Percentiles rank a stretch among this genome's conserved stretches.
Evolutionary conservation across 2,113 vertebrate species (phyloP).

Genomic region (Balaeniceps rex): DNA sequence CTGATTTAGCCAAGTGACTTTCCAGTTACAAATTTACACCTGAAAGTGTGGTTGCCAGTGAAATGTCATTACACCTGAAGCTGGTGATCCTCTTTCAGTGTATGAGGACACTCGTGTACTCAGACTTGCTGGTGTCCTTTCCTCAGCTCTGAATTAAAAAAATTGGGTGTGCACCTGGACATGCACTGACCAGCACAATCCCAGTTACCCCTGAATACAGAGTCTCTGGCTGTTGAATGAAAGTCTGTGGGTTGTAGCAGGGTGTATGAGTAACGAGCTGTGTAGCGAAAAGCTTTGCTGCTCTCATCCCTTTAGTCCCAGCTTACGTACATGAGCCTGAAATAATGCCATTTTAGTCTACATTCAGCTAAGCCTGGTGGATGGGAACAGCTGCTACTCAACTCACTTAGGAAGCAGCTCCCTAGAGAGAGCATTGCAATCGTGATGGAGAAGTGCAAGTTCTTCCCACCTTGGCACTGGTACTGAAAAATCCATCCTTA

Average conservation of each 20-base stretch:
- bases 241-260: background rate
- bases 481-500: background rate
- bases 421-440: background rate
- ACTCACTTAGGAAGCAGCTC: background rate
- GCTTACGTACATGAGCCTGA: background rate
- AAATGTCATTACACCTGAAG: background rate
- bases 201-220: background rate
- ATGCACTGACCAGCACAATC: background rate
- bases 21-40: background rate
- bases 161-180: rapidly evolving
- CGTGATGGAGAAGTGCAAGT: background rate
- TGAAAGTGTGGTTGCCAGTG: background rate
- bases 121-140: background rate
- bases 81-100: background rate
- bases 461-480: background rate
- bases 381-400: background rate
- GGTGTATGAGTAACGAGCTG: background rate
- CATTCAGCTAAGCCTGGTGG: background rate
- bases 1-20: background rate
- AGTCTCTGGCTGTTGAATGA: background rate
- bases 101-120: background rate
- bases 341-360: background rate
- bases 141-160: background rate
- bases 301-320: background rate
- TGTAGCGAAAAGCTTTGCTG: background rate